phyloP scores from a whole-genome alignment of 2,797 vertebrate genomes.

The Otolemur crassicaudatus region DNA sequence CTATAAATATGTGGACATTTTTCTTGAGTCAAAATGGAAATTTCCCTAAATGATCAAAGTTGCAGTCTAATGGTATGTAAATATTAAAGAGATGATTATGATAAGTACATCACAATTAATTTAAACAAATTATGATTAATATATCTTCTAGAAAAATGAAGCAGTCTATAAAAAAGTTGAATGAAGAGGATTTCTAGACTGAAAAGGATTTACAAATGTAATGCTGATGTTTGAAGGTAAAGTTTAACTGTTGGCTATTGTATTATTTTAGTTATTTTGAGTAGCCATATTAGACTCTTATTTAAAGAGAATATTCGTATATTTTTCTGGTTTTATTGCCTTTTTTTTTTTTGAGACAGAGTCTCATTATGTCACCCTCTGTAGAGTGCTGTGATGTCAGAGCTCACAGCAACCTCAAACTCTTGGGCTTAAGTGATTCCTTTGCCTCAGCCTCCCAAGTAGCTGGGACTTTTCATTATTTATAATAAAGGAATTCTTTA shows the following conservation, averaged over 20 bases:
- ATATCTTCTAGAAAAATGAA: not conserved
- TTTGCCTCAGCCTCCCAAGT: too few species aligned
- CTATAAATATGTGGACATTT: not conserved
- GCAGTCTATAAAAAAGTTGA: not conserved
- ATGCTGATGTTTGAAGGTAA: not conserved
- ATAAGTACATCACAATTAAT: not conserved
- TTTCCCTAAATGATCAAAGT: not conserved
- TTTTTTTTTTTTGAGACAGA: not conserved
- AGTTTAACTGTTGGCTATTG: not conserved
- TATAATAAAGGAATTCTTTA: constrained; percentile 53
- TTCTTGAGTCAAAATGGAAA: constrained; percentile 8
- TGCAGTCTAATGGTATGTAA: not conserved
- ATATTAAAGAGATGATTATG: constrained; percentile 41
- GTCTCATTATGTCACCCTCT: too few species aligned
- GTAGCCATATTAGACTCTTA: not conserved
- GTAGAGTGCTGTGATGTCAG: too few species aligned
- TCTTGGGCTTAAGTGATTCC: too few species aligned
- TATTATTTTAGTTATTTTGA: constrained; percentile 34
- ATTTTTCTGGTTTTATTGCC: not conserved
- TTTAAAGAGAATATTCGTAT: not conserved
- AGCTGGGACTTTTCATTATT: not conserved
- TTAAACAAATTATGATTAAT: constrained; percentile 37
- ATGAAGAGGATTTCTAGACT: not conserved
- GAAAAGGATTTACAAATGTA: not conserved
- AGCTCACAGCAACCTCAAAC: too few species aligned